Evolutionary conservation across 1,140 invertebrate species (phyloP).

Genomic region (Atta colombica): DNA sequence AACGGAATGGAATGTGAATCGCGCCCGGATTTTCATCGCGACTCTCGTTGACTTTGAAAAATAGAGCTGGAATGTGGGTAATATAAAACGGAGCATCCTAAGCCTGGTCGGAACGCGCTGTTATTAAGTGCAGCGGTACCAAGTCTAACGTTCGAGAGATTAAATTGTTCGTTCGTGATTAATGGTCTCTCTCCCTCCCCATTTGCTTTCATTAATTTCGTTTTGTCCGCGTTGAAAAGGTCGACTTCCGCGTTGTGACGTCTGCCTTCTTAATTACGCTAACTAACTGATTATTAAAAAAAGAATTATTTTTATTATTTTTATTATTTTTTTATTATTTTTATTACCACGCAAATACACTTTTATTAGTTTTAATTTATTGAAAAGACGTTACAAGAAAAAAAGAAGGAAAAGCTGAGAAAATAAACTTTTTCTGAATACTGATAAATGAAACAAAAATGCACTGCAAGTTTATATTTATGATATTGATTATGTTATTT

Average conservation of each 20-base stretch:
- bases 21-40: slow-evolving; percentile 55
- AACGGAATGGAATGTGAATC: slow-evolving; percentile 51
- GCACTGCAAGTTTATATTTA: background rate
- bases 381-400: background rate
- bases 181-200: slow-evolving; percentile 16
- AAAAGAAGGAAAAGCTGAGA: background rate
- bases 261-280: slow-evolving; percentile 50
- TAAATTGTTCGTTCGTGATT: slow-evolving; percentile 64
- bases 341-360: background rate
- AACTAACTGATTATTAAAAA: slow-evolving; percentile 1
- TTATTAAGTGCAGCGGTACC: slow-evolving; percentile 61
- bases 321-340: too few species aligned
- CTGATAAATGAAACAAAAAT: background rate
- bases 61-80: slow-evolving; percentile 60
- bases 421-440: background rate
- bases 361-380: background rate
- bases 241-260: slow-evolving; percentile 44
- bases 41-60: slow-evolving; percentile 58
- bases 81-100: slow-evolving; percentile 58
- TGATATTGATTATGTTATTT: background rate
- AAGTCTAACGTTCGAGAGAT: slow-evolving; percentile 61
- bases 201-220: slow-evolving; percentile 59
- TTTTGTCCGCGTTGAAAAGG: slow-evolving; percentile 48
- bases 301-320: slow-evolving; percentile 3
- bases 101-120: slow-evolving; percentile 52